Percentiles rank a stretch among this genome's conserved stretches.
phyloP scores from a whole-genome alignment of 2,113 vertebrate genomes.

The Echinops telfairi region DNA sequence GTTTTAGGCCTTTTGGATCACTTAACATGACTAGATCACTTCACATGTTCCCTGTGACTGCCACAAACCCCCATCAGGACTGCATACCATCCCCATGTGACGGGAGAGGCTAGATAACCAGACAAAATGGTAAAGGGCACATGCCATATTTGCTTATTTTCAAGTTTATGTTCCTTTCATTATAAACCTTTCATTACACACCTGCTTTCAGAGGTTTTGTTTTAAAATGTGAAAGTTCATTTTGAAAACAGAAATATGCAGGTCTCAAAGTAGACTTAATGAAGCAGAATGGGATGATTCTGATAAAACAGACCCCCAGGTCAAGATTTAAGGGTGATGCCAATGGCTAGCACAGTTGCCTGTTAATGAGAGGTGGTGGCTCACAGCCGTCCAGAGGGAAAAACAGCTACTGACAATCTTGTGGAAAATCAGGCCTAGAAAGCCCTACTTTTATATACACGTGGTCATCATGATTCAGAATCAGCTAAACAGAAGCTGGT shows the following conservation, averaged over 20 bases:
- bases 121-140: background rate
- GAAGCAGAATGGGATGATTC: background rate
- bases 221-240: background rate
- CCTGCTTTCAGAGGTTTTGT: background rate
- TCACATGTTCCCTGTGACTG: background rate
- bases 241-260: constrained; percentile 48
- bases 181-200: background rate
- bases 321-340: background rate
- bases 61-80: constrained; percentile 2
- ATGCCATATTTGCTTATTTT: background rate
- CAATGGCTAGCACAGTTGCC: background rate
- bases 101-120: background rate
- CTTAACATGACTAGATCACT: background rate
- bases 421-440: background rate
- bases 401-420: background rate
- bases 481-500: background rate
- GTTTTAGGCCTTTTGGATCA: background rate
- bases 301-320: constrained; percentile 13
- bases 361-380: background rate
- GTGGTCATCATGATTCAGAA: background rate
- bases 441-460: background rate
- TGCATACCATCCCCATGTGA: background rate
- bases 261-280: background rate
- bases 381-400: background rate
- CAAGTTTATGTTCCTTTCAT: background rate